These are phyloP conservation scores for Acrocephalus arundinaceus DNA, from an alignment of 2,113 vertebrate species.

Conservation along the genomic window DNA sequence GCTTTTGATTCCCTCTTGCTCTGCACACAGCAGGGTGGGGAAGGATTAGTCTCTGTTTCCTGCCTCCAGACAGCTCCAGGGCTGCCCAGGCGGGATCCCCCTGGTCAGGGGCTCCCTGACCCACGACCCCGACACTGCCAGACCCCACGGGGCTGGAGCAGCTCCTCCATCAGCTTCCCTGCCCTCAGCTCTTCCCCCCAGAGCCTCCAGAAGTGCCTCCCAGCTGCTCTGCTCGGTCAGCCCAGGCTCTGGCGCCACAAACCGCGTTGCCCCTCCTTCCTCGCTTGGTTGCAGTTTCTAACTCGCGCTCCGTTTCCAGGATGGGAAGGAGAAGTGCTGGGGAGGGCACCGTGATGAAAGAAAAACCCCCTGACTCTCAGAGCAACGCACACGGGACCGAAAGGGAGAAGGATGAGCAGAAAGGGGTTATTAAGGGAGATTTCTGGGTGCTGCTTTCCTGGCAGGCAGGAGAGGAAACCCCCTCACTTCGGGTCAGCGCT, in stretches of 20 bases:
- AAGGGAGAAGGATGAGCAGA: background rate
- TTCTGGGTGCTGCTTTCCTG: background rate
- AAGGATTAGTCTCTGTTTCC: slow-evolving; percentile 25
- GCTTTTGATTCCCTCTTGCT: slow-evolving; percentile 16
- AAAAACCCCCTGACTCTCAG: background rate
- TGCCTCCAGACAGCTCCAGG: background rate
- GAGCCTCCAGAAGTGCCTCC: background rate
- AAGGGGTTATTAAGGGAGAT: background rate
- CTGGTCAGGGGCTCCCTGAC: background rate
- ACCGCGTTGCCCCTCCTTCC: background rate
- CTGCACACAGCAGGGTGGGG: background rate
- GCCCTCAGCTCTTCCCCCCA: background rate
- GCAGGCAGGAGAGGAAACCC: background rate
- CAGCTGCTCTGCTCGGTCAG: background rate
- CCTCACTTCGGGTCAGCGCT: fast-evolving
- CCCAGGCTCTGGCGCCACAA: background rate
- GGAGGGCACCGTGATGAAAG: background rate
- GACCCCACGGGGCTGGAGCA: background rate
- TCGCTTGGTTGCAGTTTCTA: background rate
- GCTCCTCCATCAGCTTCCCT: background rate
- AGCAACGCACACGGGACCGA: fast-evolving
- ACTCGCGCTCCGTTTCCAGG: background rate
- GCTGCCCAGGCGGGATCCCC: background rate
- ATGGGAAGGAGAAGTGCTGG: background rate
- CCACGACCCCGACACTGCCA: background rate